Evolutionary conservation across 2,888 invertebrate species (phyloP).

Genomic region (Dascillus cervinus): DNA sequence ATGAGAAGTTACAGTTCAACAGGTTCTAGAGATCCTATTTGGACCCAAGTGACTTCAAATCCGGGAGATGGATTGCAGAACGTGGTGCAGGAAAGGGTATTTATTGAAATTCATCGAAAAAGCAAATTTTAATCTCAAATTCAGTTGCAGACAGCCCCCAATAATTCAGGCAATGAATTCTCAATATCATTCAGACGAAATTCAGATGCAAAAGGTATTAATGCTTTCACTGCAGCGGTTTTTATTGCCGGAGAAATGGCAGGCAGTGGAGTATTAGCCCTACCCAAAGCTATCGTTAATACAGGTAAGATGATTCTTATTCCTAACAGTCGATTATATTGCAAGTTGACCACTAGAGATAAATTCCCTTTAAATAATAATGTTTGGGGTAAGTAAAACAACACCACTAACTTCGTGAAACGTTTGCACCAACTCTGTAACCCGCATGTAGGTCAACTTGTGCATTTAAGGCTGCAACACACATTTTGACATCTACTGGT

Average conservation of each 20-base stretch:
- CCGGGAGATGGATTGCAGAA: constrained; percentile 23
- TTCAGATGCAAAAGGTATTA: constrained; percentile 33
- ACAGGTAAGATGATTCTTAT: too few species aligned
- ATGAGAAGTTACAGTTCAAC: constrained; percentile 24
- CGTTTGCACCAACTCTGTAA: too few species aligned
- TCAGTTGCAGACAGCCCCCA: constrained; percentile 1
- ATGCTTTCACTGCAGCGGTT: constrained; percentile 48
- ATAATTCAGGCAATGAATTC: constrained; percentile 6
- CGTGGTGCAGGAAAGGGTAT: constrained; percentile 5
- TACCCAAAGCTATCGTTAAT: constrained; percentile 56
- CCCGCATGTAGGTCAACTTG: too few species aligned
- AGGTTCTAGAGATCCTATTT: constrained; percentile 29
- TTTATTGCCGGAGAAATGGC: constrained; percentile 66
- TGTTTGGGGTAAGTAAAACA: too few species aligned
- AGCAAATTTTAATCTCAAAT: constrained; percentile 1
- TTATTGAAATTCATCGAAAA: not conserved
- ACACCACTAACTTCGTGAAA: too few species aligned
- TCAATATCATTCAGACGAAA: constrained; percentile 1
- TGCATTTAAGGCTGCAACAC: too few species aligned
- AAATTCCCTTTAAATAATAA: too few species aligned
- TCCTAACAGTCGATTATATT: too few species aligned
- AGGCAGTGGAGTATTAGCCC: constrained; percentile 62
- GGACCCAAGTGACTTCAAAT: constrained; percentile 30
- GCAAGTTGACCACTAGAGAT: not conserved
- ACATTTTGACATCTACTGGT: too few species aligned